Evolutionary conservation across 1,140 invertebrate genomes (phyloP).

Genomic region (Pseudobourletiella spinata): DNA sequence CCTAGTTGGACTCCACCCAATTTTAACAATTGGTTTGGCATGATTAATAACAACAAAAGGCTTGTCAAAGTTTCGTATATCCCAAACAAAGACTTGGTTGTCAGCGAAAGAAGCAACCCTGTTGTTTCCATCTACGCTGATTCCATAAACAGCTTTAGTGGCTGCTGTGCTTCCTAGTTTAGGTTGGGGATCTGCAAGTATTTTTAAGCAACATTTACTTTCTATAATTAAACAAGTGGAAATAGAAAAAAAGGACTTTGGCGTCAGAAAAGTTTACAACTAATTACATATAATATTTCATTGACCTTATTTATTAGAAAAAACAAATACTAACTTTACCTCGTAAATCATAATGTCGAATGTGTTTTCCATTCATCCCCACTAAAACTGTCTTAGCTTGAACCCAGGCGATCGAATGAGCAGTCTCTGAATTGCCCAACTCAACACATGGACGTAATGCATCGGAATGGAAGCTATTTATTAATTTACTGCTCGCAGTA

Average conservation of each 20-base stretch:
- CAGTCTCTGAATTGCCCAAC: conserved; percentile 67
- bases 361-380: conserved; percentile 78
- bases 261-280: too few species aligned
- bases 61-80: conserved; percentile 74
- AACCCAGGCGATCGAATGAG: conserved; percentile 79
- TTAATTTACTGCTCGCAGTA: conserved; percentile 11
- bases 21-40: conserved; percentile 58
- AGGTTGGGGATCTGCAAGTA: conserved; percentile 54
- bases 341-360: conserved; percentile 84
- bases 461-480: conserved; percentile 34
- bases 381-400: conserved; percentile 63
- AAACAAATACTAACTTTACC: conserved; percentile 48
- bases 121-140: conserved; percentile 66
- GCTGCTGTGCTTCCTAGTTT: conserved; percentile 58
- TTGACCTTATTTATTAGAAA: too few species aligned
- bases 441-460: conserved; percentile 49
- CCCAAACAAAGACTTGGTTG: conserved; percentile 73
- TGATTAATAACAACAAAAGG: conserved; percentile 65
- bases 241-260: too few species aligned
- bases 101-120: conserved; percentile 75
- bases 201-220: too few species aligned
- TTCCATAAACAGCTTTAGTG: conserved; percentile 73
- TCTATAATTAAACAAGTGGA: too few species aligned
- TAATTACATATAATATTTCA: too few species aligned
- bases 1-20: conserved; percentile 65